Conservation (phyloP, 2,888 invertebrate species). For the Troides oblongomaculatus region DNA sequence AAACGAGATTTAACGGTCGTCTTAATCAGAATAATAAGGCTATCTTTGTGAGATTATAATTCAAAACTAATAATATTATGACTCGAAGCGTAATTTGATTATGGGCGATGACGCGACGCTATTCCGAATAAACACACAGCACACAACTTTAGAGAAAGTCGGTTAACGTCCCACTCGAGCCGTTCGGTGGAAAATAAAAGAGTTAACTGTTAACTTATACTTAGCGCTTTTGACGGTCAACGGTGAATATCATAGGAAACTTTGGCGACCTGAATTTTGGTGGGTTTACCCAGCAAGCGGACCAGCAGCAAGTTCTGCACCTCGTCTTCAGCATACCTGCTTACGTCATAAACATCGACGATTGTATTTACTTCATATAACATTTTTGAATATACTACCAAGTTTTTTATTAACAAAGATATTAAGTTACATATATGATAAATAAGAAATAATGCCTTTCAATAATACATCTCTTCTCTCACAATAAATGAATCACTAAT, state of each 20-base stretch:
- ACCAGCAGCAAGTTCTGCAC: too few species aligned
- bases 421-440: too few species aligned
- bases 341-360: too few species aligned
- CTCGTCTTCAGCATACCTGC: too few species aligned
- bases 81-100: slow-evolving; percentile 29
- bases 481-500: too few species aligned
- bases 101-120: slow-evolving; percentile 26
- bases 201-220: slow-evolving; percentile 24
- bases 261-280: slow-evolving; percentile 1
- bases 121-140: slow-evolving; percentile 23
- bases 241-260: slow-evolving; percentile 6
- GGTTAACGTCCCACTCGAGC: slow-evolving; percentile 29
- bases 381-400: too few species aligned
- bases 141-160: slow-evolving; percentile 28
- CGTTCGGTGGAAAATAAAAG: slow-evolving; percentile 25
- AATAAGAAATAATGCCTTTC: too few species aligned
- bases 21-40: slow-evolving; percentile 22
- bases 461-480: too few species aligned
- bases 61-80: slow-evolving; percentile 30
- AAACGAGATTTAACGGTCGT: slow-evolving; percentile 14
- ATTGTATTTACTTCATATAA: too few species aligned
- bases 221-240: slow-evolving; percentile 3
- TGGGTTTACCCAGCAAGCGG: background rate
- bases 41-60: slow-evolving; percentile 23
- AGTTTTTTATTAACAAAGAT: too few species aligned